Percentiles rank a stretch among this genome's conserved stretches.
These are phyloP conservation scores for Scopus umbretta DNA, from an alignment of 2,113 vertebrate species.

Conservation along the genomic window DNA sequence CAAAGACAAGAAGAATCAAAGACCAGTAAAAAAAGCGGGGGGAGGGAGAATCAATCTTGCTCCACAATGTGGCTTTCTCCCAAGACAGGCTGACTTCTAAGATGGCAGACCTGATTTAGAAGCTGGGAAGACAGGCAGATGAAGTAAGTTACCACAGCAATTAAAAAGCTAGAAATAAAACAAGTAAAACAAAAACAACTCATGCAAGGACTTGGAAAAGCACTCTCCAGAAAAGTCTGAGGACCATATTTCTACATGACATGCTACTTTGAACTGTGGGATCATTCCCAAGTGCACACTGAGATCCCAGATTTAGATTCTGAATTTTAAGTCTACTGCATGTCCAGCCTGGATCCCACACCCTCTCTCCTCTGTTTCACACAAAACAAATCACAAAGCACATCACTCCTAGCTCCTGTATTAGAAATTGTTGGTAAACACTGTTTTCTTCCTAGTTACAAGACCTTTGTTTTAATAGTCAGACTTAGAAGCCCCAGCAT, in stretches of 20 bases:
- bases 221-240: neutral
- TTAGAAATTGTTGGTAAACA: neutral
- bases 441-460: neutral
- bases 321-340: neutral
- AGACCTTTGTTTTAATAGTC: neutral
- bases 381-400: neutral
- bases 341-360: neutral
- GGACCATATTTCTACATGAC: neutral
- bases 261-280: neutral
- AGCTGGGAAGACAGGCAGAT: neutral
- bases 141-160: neutral
- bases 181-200: neutral
- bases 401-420: neutral
- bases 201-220: neutral
- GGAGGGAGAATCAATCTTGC: neutral
- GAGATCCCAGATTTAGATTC: neutral
- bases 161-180: neutral
- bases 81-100: neutral
- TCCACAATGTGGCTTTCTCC: neutral
- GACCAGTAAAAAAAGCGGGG: neutral
- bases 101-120: neutral
- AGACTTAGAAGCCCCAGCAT: neutral
- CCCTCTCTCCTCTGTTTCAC: neutral
- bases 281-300: neutral
- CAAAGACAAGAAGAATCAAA: neutral